Evolutionary conservation across 2,113 vertebrate species (phyloP).

Genomic region (Perca schrenkii): DNA sequence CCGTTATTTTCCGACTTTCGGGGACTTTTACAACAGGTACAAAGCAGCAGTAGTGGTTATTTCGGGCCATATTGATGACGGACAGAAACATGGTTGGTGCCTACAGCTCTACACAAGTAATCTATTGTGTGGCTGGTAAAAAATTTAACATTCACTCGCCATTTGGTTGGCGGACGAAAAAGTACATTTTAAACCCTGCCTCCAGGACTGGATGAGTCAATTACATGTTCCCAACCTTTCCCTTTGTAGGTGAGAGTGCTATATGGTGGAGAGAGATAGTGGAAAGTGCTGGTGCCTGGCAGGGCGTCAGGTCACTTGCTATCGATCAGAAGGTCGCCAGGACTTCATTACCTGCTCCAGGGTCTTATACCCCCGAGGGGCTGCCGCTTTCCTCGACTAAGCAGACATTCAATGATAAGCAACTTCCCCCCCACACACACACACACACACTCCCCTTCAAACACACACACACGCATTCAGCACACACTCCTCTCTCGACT

Average conservation of each 20-base stretch:
- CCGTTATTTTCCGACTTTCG: too few relatives aligned
- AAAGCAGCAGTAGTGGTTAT: too few relatives aligned
- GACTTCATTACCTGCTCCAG: slow-evolving; percentile 78
- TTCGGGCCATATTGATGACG: too few relatives aligned
- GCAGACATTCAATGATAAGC: slow-evolving; percentile 82
- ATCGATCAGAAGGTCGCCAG: slow-evolving; percentile 73
- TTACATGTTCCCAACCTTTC: slow-evolving; percentile 1
- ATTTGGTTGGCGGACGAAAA: too few relatives aligned
- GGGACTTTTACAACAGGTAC: too few relatives aligned
- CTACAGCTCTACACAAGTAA: too few relatives aligned
- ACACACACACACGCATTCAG: background rate
- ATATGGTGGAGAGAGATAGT: slow-evolving; percentile 19
- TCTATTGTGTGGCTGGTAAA: too few relatives aligned
- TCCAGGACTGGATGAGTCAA: slow-evolving; percentile 18
- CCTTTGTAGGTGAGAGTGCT: slow-evolving; percentile 15
- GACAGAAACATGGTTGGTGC: too few relatives aligned
- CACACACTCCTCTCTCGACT: slow-evolving; percentile 25
- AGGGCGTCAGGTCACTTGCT: slow-evolving; percentile 62
- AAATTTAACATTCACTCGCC: too few relatives aligned
- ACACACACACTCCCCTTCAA: slow-evolving; percentile 12
- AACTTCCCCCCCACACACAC: slow-evolving; percentile 20
- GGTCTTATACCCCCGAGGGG: slow-evolving; percentile 69
- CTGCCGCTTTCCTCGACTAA: slow-evolving; percentile 75
- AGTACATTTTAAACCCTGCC: background rate
- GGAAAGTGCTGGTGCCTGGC: slow-evolving; percentile 37